Percentiles rank a stretch among this genome's conserved stretches.
These are phyloP conservation scores for Momotus momota DNA, from an alignment of 2,797 vertebrate genomes.

Conservation along the genomic window DNA sequence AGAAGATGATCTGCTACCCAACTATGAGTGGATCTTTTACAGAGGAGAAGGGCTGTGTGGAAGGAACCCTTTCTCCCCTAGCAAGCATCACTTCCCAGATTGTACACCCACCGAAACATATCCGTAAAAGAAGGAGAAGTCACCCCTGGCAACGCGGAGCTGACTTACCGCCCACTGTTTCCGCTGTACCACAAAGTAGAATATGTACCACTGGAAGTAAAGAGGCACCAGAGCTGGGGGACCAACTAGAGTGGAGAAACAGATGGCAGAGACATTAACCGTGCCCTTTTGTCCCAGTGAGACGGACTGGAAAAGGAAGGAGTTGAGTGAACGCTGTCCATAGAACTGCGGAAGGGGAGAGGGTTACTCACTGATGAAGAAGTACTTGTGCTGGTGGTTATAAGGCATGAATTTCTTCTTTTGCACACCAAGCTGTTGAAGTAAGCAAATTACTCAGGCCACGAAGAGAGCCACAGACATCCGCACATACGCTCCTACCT, in stretches of 20 bases:
- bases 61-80: not conserved
- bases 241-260: constrained; percentile 73
- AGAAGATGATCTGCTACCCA: not conserved
- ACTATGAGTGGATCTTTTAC: not conserved
- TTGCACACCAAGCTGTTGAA: constrained; percentile 81
- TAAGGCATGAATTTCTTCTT: constrained; percentile 88
- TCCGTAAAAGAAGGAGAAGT: not conserved
- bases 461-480: not conserved
- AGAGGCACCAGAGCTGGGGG: constrained; percentile 83
- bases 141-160: rapidly evolving
- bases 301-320: not conserved
- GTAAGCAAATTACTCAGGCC: not conserved
- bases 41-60: not conserved
- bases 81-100: not conserved
- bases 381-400: constrained; percentile 87
- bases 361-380: constrained; percentile 85
- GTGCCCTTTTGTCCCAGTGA: not conserved
- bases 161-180: constrained; percentile 84
- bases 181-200: constrained; percentile 81
- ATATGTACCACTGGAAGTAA: constrained; percentile 87
- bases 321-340: not conserved
- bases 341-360: not conserved
- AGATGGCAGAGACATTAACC: not conserved
- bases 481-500: not conserved
- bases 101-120: not conserved